Conservation (phyloP, 2,113 vertebrate species). For the Hemiscyllium ocellatum region DNA sequence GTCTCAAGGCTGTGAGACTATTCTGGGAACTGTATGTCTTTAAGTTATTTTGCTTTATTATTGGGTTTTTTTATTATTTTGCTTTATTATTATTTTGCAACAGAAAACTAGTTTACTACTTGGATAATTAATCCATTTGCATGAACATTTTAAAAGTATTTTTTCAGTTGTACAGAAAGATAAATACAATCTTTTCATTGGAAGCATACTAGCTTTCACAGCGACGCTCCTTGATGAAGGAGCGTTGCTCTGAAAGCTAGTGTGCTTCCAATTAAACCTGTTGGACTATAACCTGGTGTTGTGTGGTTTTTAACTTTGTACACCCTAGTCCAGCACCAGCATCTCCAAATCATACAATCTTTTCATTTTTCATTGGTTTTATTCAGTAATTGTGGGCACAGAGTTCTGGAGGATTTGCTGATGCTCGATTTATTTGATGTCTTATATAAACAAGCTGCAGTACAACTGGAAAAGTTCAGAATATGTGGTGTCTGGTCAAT, state of each 20-base stretch:
- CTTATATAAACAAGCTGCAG: background rate
- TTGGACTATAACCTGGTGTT: no score
- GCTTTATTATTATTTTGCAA: conserved; percentile 1
- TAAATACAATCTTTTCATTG: background rate
- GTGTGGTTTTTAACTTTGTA: no score
- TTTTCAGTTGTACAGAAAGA: background rate
- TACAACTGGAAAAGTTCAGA: background rate
- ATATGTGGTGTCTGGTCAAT: background rate
- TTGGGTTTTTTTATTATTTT: background rate
- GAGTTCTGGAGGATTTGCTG: background rate
- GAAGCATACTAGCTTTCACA: no score
- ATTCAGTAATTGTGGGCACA: background rate
- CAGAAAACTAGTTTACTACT: background rate
- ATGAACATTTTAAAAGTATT: background rate
- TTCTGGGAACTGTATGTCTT: background rate
- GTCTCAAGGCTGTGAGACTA: background rate
- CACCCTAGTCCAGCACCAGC: no score
- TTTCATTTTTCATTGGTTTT: background rate
- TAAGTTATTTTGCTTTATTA: background rate
- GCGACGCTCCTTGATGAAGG: no score
- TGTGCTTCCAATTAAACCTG: no score
- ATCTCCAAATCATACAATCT: no score
- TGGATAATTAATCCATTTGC: background rate
- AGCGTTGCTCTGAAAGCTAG: no score
- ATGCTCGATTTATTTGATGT: background rate